A percentile compares a stretch with the other conserved stretches of the same genome.
phyloP scores from a whole-genome alignment of 92 coral and sea anemone genomes.

The Zoanthus sansibaricus region DNA sequence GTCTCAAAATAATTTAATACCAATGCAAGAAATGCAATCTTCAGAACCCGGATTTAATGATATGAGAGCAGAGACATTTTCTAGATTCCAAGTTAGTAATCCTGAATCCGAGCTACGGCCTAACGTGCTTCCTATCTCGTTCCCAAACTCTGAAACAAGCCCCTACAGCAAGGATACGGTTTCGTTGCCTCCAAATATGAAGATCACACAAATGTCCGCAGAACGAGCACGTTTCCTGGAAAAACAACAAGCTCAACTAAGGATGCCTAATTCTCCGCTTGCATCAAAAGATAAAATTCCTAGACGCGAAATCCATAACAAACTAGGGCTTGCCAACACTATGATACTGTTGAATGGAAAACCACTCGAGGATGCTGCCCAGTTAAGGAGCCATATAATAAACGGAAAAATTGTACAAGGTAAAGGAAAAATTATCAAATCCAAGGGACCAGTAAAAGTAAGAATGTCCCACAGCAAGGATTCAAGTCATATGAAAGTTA shows the following conservation, averaged over 20 bases:
- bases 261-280: constrained; percentile 59
- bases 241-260: constrained; percentile 67
- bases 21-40: background rate
- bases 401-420: constrained; percentile 86
- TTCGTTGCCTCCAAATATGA: constrained; percentile 43
- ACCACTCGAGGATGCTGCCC: constrained; percentile 87
- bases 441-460: constrained; percentile 92
- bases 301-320: constrained; percentile 27
- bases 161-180: constrained; percentile 5
- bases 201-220: constrained; percentile 77
- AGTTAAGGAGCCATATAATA: constrained; percentile 81
- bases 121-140: constrained; percentile 37
- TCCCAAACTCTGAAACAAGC: constrained; percentile 13
- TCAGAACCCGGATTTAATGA: background rate
- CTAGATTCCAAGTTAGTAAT: constrained; percentile 52
- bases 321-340: constrained; percentile 70
- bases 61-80: constrained; percentile 42
- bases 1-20: background rate
- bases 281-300: constrained; percentile 85
- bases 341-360: constrained; percentile 90
- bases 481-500: constrained; percentile 76
- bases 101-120: constrained; percentile 58
- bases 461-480: constrained; percentile 90
- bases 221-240: constrained; percentile 80
- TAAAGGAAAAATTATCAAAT: constrained; percentile 87